A percentile compares a stretch with the other conserved stretches of the same genome.
These are phyloP conservation scores for Parnassius mnemosyne DNA, from an alignment of 2,888 invertebrate genomes.

Conservation along the genomic window DNA sequence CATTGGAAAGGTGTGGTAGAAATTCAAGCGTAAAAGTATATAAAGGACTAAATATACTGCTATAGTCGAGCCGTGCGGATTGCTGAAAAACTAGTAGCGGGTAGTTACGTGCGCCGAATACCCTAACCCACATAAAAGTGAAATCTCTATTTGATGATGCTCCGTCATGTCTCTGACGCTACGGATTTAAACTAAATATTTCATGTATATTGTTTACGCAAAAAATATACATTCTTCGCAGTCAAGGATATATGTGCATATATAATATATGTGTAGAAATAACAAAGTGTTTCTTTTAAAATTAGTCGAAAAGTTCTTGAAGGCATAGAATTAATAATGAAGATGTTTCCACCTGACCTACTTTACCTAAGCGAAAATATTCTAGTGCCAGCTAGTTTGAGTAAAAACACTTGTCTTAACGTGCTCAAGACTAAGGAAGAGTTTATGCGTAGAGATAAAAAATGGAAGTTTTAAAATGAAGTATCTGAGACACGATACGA, in stretches of 20 bases:
- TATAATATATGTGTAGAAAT: too few species aligned
- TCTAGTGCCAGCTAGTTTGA: too few species aligned
- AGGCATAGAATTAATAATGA: too few species aligned
- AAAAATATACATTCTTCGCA: background rate
- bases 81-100: constrained; percentile 30
- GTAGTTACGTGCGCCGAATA: constrained; percentile 25
- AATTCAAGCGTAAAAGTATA: constrained; percentile 53
- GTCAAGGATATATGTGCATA: too few species aligned
- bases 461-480: too few species aligned
- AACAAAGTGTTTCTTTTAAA: background rate
- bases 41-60: constrained; percentile 47
- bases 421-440: too few species aligned
- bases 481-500: too few species aligned
- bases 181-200: background rate
- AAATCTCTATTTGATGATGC: constrained; percentile 22
- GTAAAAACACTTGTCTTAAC: too few species aligned
- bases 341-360: too few species aligned
- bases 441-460: too few species aligned
- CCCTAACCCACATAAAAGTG: constrained; percentile 13
- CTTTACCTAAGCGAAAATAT: background rate
- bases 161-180: constrained; percentile 6
- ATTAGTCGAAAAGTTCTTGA: too few species aligned
- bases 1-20: constrained; percentile 45
- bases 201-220: background rate
- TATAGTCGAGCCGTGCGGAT: constrained; percentile 46